These are phyloP conservation scores for Nettapus auritus DNA, from an alignment of 2,113 vertebrate genomes.

Conservation along the genomic window DNA sequence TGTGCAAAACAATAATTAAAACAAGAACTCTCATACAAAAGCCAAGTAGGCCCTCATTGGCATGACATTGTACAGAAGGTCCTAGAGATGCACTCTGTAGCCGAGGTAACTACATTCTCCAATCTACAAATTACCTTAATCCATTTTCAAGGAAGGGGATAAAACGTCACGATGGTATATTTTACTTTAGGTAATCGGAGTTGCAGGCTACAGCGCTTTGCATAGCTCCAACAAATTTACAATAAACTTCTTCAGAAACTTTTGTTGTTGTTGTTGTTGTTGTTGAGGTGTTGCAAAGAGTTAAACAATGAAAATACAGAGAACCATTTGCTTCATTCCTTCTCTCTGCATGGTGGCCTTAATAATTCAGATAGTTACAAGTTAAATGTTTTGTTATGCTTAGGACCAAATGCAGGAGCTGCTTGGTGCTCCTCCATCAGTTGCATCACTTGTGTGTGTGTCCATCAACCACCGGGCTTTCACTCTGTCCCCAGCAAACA, in stretches of 20 bases:
- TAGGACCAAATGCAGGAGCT: background rate
- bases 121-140: background rate
- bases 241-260: background rate
- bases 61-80: background rate
- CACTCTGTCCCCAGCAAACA: background rate
- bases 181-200: background rate
- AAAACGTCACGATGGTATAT: background rate
- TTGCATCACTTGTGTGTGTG: background rate
- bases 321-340: accelerated
- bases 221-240: background rate
- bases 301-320: background rate
- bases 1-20: background rate
- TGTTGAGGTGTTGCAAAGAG: background rate
- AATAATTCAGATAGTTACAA: background rate
- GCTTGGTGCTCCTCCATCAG: background rate
- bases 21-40: background rate
- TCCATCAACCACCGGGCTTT: background rate
- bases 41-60: background rate
- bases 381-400: background rate
- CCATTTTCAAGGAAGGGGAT: background rate
- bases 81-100: background rate
- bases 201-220: background rate
- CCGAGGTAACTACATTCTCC: background rate
- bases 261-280: no score
- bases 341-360: background rate